phyloP scores from a whole-genome alignment of 1,140 invertebrate species.

The Zaprionus tsacasi region DNA sequence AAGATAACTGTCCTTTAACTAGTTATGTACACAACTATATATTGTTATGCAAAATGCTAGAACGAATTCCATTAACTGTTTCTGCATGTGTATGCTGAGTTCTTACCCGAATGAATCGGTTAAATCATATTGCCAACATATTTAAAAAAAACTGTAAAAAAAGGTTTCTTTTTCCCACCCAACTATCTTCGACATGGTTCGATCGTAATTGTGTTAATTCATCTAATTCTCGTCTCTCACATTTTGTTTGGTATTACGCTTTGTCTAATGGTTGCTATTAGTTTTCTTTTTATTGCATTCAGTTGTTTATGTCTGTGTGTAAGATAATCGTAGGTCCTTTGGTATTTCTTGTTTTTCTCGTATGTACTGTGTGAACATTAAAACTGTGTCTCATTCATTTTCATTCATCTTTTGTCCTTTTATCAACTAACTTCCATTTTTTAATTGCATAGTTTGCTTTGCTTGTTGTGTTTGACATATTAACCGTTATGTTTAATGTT shows the following conservation, averaged over 20 bases:
- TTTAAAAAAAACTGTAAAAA: slow-evolving; percentile 46
- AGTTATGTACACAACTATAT: slow-evolving; percentile 82
- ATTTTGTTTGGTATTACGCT: slow-evolving; percentile 17
- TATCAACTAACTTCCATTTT: slow-evolving; percentile 30
- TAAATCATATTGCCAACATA: slow-evolving; percentile 49
- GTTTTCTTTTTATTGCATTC: slow-evolving; percentile 40
- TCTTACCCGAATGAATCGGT: slow-evolving; percentile 23
- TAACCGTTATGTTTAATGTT: slow-evolving; percentile 34
- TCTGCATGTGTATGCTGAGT: slow-evolving; percentile 26
- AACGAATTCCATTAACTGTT: slow-evolving; percentile 52
- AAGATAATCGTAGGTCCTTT: slow-evolving; percentile 69
- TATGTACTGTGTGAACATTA: slow-evolving; percentile 67
- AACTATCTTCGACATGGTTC: slow-evolving; percentile 35
- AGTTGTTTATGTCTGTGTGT: slow-evolving; percentile 38
- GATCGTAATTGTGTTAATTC: slow-evolving; percentile 58
- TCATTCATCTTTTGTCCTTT: slow-evolving; percentile 35
- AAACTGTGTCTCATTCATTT: slow-evolving; percentile 63
- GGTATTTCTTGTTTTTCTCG: slow-evolving; percentile 32
- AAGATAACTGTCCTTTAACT: slow-evolving; percentile 71
- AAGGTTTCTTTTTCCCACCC: neutral
- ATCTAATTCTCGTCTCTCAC: slow-evolving; percentile 52
- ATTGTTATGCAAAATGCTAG: slow-evolving; percentile 76
- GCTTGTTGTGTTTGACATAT: slow-evolving; percentile 20
- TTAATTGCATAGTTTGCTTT: slow-evolving; percentile 48
- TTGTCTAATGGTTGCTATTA: slow-evolving; percentile 60